phyloP scores from a whole-genome alignment of 2,888 invertebrate species.

The Masnerella sp. region DNA sequence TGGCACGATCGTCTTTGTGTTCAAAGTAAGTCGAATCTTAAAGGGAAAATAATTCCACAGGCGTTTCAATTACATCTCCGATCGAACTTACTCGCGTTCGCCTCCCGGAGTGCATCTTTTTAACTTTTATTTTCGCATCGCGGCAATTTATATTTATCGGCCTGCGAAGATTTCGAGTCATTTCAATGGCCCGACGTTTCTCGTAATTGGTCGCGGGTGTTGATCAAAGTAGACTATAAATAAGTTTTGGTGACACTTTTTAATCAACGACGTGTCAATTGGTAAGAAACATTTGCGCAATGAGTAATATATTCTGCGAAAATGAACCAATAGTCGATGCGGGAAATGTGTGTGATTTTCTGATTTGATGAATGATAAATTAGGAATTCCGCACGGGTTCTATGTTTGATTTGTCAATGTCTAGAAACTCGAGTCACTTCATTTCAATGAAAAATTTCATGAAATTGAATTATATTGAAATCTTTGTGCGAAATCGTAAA shows the following conservation, averaged over 20 bases:
- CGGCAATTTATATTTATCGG: constrained; percentile 35
- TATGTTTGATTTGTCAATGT: too few relatives aligned
- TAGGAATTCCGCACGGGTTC: too few relatives aligned
- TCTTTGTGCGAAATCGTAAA: neutral
- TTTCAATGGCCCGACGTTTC: constrained; percentile 19
- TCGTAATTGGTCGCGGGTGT: constrained; percentile 39
- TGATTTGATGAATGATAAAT: too few relatives aligned
- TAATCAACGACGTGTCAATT: constrained; percentile 16
- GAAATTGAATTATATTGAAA: too few relatives aligned
- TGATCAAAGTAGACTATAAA: constrained; percentile 36
- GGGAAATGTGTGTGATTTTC: too few relatives aligned
- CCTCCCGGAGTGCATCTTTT: neutral
- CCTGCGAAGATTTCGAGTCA: constrained; percentile 25
- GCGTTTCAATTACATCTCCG: constrained; percentile 27
- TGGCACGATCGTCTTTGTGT: neutral
- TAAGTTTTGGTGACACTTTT: constrained; percentile 8
- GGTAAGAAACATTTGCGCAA: too few relatives aligned
- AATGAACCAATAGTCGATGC: too few relatives aligned
- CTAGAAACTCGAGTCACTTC: too few relatives aligned
- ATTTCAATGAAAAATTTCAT: too few relatives aligned
- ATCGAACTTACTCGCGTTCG: constrained; percentile 23
- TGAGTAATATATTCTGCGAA: too few relatives aligned
- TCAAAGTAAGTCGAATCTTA: constrained; percentile 7
- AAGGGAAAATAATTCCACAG: constrained; percentile 23
- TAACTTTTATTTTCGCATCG: constrained; percentile 15